These are phyloP conservation scores for Asarcornis scutulata DNA, from an alignment of 2,113 vertebrate genomes.

Conservation along the genomic window DNA sequence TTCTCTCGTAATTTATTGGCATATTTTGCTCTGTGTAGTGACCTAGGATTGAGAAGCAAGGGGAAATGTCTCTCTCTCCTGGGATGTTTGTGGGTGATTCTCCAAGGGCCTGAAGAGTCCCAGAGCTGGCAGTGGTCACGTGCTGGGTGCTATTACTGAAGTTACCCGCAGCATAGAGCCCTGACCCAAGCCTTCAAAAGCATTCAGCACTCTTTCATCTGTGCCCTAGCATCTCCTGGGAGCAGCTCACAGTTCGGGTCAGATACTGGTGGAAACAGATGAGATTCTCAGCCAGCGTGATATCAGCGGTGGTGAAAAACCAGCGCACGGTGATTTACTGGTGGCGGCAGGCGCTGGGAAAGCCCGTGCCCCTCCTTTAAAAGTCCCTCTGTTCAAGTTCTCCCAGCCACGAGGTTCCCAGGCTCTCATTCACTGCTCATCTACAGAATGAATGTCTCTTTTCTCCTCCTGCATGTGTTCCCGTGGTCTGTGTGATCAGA, in stretches of 20 bases:
- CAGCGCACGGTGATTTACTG: conserved; percentile 2
- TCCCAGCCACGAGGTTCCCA: background rate
- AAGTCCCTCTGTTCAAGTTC: background rate
- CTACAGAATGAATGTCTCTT: background rate
- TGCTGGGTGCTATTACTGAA: conserved; percentile 76
- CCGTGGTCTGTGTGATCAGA: conserved; percentile 20
- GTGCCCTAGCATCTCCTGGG: conserved; percentile 50
- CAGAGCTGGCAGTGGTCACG: conserved; percentile 15
- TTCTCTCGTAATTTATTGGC: background rate
- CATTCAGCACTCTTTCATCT: conserved; percentile 46
- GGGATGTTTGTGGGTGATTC: background rate
- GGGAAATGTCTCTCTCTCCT: background rate
- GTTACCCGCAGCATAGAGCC: conserved; percentile 56
- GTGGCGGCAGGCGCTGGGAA: conserved; percentile 2
- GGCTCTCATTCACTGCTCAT: background rate
- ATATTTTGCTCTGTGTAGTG: background rate
- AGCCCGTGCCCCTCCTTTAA: background rate
- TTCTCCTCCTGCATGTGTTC: background rate
- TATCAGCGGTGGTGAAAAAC: background rate
- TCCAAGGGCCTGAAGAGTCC: conserved; percentile 11
- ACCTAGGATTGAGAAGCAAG: background rate
- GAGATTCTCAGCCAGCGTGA: background rate
- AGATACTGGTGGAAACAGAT: background rate
- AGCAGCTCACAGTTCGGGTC: conserved; percentile 44
- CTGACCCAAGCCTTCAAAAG: conserved; percentile 42